These are phyloP conservation scores for Coecobrya sp. DNA, from an alignment of 2,888 invertebrate genomes.

Conservation along the genomic window DNA sequence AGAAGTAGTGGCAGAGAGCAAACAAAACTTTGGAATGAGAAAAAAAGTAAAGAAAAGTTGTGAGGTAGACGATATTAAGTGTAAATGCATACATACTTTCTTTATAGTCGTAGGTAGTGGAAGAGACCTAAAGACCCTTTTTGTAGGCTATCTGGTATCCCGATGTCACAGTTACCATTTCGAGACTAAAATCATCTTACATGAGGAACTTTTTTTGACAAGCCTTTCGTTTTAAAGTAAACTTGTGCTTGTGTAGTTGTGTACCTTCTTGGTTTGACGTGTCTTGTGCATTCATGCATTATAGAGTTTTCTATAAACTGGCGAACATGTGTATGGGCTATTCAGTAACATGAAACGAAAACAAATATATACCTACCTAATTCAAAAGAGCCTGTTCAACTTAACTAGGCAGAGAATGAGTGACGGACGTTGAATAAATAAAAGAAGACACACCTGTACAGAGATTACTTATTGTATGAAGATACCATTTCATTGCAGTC, in stretches of 20 bases:
- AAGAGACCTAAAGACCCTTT: slow-evolving; percentile 32
- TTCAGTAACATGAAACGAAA: neutral
- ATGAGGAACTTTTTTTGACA: slow-evolving; percentile 15
- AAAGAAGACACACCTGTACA: slow-evolving; percentile 74
- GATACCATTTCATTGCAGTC: neutral
- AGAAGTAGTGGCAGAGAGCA: neutral
- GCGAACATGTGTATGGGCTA: neutral
- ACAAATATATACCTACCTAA: neutral
- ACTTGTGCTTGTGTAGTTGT: neutral
- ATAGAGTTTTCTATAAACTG: neutral
- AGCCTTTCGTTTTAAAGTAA: slow-evolving; percentile 49
- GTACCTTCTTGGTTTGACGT: neutral
- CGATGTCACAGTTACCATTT: slow-evolving; percentile 18
- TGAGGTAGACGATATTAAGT: neutral
- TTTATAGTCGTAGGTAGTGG: neutral
- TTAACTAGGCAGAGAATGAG: slow-evolving; percentile 5
- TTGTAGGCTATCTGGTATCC: slow-evolving; percentile 1
- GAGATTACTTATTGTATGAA: neutral
- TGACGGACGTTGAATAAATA: slow-evolving; percentile 69
- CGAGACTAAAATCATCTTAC: neutral
- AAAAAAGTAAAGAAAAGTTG: neutral
- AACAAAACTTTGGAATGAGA: slow-evolving; percentile 22
- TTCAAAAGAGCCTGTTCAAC: neutral
- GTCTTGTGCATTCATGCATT: neutral
- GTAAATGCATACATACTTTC: slow-evolving; percentile 5